Base-by-base conservation (phyloP, 2,113 vertebrate genomes). In the Phaethornis superciliosus region DNA sequence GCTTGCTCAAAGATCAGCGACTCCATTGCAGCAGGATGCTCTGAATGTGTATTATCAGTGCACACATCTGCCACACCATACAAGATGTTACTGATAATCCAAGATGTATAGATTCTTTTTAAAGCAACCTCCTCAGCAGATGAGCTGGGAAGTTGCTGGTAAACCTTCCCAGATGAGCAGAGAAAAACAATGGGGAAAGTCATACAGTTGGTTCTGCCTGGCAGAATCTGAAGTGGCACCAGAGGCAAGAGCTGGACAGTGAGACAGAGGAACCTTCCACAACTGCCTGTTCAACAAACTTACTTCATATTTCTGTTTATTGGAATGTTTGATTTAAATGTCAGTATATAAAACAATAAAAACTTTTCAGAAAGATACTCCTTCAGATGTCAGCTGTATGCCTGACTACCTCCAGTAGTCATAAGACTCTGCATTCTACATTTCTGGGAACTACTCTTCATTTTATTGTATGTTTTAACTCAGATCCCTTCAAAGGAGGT, bases 301-400 rank as follows among this genome's bases (percentile, higher is more conserved):
- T 47, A 23, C 42, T 46, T 30, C 5, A 0, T 30, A n/a, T 19
- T 35, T 3, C 69, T 15, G 2, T 3, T 35, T 18, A n/a, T 27
- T 32, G 44, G 54, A 55, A 15, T 2, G 26, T 19, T 71, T 46
- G 28, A 40, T 67, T 80, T 46, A 4, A 20, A 93, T 49, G 33
- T 23, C 46, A 65, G 47, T 67, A 72, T 58, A 79, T 44, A 24
- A 46, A 93, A 74, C 47, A 62, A 22, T 1, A 23, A 42, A 37
- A 68, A n/a, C 64, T 70, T 47, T 21, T 58, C 60, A 74, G 55
- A 68, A 68, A 47, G 23, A 37, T 85, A 26, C 33, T 85, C 78
- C 85, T 86, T 85, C 67, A 89, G 15, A 64, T 22, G 40, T 56
- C 26, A 32, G 30, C 12, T 49, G 14, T 40, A 51, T 58, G 47